Base-by-base conservation (phyloP, 2,888 invertebrate genomes). In the Podabrus alpinus region DNA sequence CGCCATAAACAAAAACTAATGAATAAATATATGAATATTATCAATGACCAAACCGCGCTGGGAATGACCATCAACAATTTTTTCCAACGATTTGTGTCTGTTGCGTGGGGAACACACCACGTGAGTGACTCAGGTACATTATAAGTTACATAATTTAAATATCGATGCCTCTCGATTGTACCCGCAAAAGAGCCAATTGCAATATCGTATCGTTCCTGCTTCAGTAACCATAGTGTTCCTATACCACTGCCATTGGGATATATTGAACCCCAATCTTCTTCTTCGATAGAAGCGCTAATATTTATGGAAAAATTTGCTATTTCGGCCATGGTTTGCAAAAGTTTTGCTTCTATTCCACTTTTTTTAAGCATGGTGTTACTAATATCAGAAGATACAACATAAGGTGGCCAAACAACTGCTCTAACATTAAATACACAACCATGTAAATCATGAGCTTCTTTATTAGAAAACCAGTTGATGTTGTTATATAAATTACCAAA, bases 101-200 rank as follows among this genome's bases (percentile, higher is more conserved):
- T 80, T 3, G 85, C 83, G 71, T 85, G 84, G 0, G 87, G 85
- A 3, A 85, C 85, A 59, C 86, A 85, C 84, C 85, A 86, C 0
- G 83, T 79, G 4, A 86, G 75, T 4, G 83, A 81, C 75, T 86
- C 86, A 66, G 84, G 83, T 16, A 82, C 77, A 74, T 86, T 86
- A 1, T 85, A 81, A 5, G 80, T 70, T 15, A 84, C 84, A 11
- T 81, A 74, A 72, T 87, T 87, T 59, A 86, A 83, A 73, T 78
- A 77, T 13, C 75, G 60, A 59, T 82, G 80, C 19, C 83, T 79
- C 16, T 81, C 77, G 3, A 77, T 77, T 15, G 83, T 83, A 15
- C 84, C 82, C 4, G 83, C 83, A 64, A 86, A 84, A 11, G 84
- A 83, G 1, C 86, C 86, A 15, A 87, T 79, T n/a, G 82, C 84